Percentiles rank a stretch among this genome's conserved stretches.
Conservation (phyloP, 2,888 invertebrate species). For the Tortrix viridana region DNA sequence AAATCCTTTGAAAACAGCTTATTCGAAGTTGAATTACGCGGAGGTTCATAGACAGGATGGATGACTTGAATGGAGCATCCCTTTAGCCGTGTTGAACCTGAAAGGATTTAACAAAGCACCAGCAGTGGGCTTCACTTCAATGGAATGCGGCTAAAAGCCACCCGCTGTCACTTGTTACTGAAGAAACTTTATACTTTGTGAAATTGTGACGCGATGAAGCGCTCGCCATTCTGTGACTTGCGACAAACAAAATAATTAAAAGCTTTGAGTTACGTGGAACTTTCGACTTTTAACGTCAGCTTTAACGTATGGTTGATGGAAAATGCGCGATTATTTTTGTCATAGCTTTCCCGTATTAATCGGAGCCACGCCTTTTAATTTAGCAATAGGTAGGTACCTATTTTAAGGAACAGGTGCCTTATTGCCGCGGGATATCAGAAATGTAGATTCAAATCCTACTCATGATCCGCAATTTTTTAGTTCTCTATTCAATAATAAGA, state of each 20-base stretch:
- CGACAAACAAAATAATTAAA: slow-evolving; percentile 38
- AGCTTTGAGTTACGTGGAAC: slow-evolving; percentile 29
- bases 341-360: too few relatives aligned
- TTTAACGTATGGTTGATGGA: background rate
- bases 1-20: slow-evolving; percentile 65
- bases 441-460: too few relatives aligned
- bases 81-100: slow-evolving; percentile 70
- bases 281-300: slow-evolving; percentile 4
- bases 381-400: too few relatives aligned
- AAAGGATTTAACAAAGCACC: slow-evolving; percentile 80
- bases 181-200: slow-evolving; percentile 47
- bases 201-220: slow-evolving; percentile 38
- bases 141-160: slow-evolving; percentile 69
- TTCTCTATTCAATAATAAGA: too few relatives aligned
- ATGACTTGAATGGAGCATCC: slow-evolving; percentile 77
- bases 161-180: slow-evolving; percentile 60
- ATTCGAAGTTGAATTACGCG: slow-evolving; percentile 72
- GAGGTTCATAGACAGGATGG: slow-evolving; percentile 68
- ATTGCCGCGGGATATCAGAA: too few relatives aligned
- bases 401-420: too few relatives aligned
- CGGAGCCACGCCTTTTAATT: too few relatives aligned
- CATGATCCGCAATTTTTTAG: too few relatives aligned
- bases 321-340: too few relatives aligned
- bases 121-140: slow-evolving; percentile 62
- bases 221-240: slow-evolving; percentile 40